A percentile compares a stretch with the other conserved stretches of the same genome.
These are phyloP conservation scores for Pachydiplax longipennis DNA, from an alignment of 2,888 invertebrate species.

Conservation along the genomic window DNA sequence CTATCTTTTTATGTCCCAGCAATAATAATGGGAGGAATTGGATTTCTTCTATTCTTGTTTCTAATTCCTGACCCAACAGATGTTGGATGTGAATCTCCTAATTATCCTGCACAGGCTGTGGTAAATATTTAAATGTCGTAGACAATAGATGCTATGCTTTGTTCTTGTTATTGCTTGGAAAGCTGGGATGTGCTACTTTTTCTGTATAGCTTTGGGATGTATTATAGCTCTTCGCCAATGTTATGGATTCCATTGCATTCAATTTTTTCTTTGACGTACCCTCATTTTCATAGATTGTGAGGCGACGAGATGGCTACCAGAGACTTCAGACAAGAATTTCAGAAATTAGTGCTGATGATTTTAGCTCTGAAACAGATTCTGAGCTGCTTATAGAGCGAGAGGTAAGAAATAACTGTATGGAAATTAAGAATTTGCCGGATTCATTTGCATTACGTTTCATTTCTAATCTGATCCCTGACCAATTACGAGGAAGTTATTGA, in stretches of 20 bases:
- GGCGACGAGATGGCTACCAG: constrained; percentile 25
- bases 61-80: constrained; percentile 82
- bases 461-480: too few species aligned
- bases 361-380: constrained; percentile 31
- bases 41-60: constrained; percentile 81
- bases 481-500: too few species aligned
- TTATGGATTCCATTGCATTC: neutral
- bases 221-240: neutral
- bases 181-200: neutral
- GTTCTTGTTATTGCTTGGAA: neutral
- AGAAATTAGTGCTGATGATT: constrained; percentile 41
- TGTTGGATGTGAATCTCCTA: constrained; percentile 66
- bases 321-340: constrained; percentile 3
- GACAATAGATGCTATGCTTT: neutral
- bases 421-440: too few species aligned
- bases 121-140: neutral
- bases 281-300: constrained; percentile 16
- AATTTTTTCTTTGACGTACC: neutral
- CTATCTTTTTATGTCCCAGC: constrained; percentile 92
- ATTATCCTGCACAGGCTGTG: neutral
- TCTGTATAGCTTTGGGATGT: neutral
- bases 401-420: neutral
- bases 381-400: constrained; percentile 6
- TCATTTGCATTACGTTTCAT: too few species aligned
- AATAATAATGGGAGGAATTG: constrained; percentile 75